phyloP scores from a whole-genome alignment of 1,140 invertebrate genomes.

The Maconellicoccus hirsutus region DNA sequence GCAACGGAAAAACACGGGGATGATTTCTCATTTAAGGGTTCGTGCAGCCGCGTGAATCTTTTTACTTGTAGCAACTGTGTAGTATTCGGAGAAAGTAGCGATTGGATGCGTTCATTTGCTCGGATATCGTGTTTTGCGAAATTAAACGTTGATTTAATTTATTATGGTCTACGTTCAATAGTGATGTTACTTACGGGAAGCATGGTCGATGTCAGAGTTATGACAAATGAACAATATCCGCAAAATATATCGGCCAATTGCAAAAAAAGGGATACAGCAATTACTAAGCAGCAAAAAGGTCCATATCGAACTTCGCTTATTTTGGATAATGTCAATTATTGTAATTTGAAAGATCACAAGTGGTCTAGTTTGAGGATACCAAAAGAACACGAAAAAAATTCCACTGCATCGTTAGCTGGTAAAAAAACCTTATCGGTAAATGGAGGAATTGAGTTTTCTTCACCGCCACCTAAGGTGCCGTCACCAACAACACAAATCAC shows the following conservation, averaged over 20 bases:
- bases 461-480: neutral
- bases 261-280: neutral
- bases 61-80: neutral
- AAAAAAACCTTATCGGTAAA: neutral
- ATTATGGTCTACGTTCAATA: neutral
- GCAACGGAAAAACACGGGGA: no score
- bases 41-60: neutral
- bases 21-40: neutral
- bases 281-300: constrained; percentile 1
- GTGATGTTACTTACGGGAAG: constrained; percentile 2
- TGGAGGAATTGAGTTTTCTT: neutral
- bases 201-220: neutral
- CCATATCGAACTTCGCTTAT: constrained; percentile 27
- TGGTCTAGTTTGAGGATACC: constrained; percentile 29
- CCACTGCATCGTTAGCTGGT: neutral
- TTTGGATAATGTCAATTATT: constrained; percentile 27
- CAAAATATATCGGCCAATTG: neutral
- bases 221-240: neutral
- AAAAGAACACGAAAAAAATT: constrained; percentile 25
- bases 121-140: no score
- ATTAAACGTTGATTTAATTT: no score
- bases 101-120: neutral
- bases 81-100: neutral
- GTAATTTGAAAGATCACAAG: constrained; percentile 26
- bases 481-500: neutral